A percentile compares a stretch with the other conserved stretches of the same genome.
These are phyloP conservation scores for Acrocephalus kingi DNA, from an alignment of 2,113 vertebrate species.

Conservation along the genomic window DNA sequence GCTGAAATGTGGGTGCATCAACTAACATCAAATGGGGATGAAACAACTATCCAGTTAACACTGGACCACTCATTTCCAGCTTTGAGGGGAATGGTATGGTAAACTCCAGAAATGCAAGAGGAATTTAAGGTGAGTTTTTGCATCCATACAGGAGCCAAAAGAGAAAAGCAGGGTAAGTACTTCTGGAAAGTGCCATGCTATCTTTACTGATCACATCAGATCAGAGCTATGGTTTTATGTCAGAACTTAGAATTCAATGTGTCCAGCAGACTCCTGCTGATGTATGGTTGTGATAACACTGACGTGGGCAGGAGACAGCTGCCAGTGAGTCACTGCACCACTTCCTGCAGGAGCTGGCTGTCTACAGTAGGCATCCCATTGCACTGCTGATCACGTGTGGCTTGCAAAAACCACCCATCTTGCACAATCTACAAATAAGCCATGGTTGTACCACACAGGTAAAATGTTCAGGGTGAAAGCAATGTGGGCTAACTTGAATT, in stretches of 20 bases:
- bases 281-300: background rate
- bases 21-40: background rate
- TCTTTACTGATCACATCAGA: background rate
- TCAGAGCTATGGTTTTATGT: background rate
- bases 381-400: background rate
- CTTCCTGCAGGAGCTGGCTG: background rate
- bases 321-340: background rate
- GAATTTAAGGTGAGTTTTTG: conserved; percentile 16
- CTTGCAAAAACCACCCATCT: background rate
- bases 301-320: conserved; percentile 16
- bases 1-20: background rate
- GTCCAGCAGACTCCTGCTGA: conserved; percentile 27
- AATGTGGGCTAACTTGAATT: background rate
- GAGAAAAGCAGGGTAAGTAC: background rate
- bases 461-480: background rate
- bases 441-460: background rate
- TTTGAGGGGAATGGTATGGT: background rate
- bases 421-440: background rate
- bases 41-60: background rate
- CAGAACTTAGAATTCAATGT: background rate
- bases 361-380: background rate
- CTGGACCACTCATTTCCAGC: background rate
- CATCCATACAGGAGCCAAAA: background rate
- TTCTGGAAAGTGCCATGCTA: background rate
- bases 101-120: background rate